Evolutionary conservation across 2,113 vertebrate species (phyloP).

Genomic region (Corydoras maculifer): DNA sequence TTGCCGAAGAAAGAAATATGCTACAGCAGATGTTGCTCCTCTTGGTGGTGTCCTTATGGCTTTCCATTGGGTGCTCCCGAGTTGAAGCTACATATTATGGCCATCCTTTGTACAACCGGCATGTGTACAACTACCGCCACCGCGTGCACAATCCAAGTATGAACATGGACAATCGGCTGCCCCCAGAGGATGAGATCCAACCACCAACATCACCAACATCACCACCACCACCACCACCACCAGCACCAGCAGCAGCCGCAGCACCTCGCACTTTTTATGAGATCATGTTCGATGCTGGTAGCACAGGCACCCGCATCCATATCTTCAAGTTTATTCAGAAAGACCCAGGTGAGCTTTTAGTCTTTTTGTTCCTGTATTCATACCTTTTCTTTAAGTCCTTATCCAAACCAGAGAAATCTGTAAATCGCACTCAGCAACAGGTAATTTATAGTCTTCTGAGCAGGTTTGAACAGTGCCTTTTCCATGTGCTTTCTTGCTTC

Average conservation of each 20-base stretch:
- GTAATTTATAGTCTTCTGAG: conserved; percentile 16
- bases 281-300: conserved; percentile 97
- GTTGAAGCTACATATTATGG: conserved; percentile 70
- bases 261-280: conserved; percentile 71
- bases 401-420: not conserved
- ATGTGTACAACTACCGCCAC: conserved; percentile 65
- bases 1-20: conserved; percentile 60
- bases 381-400: conserved; percentile 6
- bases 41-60: conserved; percentile 62
- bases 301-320: conserved; percentile 93
- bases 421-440: conserved; percentile 1
- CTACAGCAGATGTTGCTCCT: conserved; percentile 54
- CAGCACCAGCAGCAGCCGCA: not conserved
- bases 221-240: not conserved
- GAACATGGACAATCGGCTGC: conserved; percentile 80
- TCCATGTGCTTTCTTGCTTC: not conserved
- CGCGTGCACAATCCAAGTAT: conserved; percentile 59
- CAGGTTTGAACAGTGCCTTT: conserved; percentile 1
- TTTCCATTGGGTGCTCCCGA: conserved; percentile 57
- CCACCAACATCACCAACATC: too few species aligned
- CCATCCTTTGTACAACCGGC: conserved; percentile 62
- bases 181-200: conserved; percentile 49
- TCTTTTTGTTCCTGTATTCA: not conserved
- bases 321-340: conserved; percentile 94
- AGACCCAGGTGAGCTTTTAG: conserved; percentile 68